phyloP scores from a whole-genome alignment of 2,113 vertebrate genomes.

The Erpornis zantholeuca region DNA sequence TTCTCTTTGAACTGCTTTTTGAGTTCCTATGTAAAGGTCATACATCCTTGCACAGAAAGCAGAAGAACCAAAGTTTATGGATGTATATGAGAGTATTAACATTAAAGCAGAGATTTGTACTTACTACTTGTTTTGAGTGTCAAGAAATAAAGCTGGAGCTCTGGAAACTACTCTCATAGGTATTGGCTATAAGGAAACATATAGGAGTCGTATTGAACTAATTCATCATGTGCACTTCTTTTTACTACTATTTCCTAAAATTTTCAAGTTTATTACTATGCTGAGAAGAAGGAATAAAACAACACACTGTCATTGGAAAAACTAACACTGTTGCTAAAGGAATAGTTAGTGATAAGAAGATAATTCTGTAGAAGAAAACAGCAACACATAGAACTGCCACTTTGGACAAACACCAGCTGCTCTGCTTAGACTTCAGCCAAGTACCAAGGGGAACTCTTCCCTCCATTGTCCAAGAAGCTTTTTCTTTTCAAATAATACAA shows the following conservation, averaged over 20 bases:
- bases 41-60: neutral
- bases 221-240: neutral
- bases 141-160: neutral
- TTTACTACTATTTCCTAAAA: neutral
- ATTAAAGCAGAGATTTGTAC: neutral
- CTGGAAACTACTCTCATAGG: neutral
- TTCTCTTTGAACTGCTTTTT: conserved; percentile 2
- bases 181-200: neutral
- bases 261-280: neutral
- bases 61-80: neutral
- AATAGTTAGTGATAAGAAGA: neutral
- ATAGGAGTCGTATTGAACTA: neutral
- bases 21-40: neutral
- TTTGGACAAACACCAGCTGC: neutral
- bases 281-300: neutral
- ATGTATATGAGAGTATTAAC: neutral
- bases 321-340: neutral
- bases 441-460: neutral
- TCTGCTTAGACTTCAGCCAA: neutral
- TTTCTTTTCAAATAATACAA: neutral
- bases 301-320: neutral
- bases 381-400: neutral
- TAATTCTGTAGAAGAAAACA: neutral
- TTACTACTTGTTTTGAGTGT: neutral
- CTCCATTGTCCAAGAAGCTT: neutral